These are phyloP conservation scores for Ceratina calcarata DNA, from an alignment of 1,140 invertebrate genomes.

Conservation along the genomic window DNA sequence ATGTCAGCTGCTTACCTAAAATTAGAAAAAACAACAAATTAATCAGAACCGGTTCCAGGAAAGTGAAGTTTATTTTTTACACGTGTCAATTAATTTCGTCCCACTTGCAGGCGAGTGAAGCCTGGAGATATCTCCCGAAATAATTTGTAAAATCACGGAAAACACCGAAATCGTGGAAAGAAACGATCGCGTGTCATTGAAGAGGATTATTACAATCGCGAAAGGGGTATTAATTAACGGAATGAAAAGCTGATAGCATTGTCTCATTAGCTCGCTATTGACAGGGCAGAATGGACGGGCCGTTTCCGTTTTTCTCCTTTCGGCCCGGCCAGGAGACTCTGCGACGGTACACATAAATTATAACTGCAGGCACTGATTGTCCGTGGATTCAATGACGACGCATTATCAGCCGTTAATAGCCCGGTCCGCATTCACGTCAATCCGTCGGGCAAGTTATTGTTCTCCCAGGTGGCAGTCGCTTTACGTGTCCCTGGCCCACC, in stretches of 20 bases:
- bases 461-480: slow-evolving; percentile 34
- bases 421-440: slow-evolving; percentile 55
- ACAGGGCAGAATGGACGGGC: slow-evolving; percentile 11
- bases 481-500: slow-evolving; percentile 34
- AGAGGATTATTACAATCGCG: neutral
- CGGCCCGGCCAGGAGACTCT: neutral
- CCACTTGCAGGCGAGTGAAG: too few relatives aligned
- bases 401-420: slow-evolving; percentile 62
- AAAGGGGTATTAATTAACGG: slow-evolving; percentile 27
- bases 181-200: neutral
- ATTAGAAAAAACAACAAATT: neutral
- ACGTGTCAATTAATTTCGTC: neutral
- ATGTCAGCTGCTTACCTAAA: neutral
- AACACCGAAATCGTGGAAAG: neutral
- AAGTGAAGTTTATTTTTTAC: neutral
- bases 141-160: too few relatives aligned
- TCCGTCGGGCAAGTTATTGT: slow-evolving; percentile 59
- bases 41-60: neutral
- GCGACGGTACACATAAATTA: slow-evolving; percentile 61
- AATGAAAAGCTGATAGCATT: slow-evolving; percentile 42
- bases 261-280: slow-evolving; percentile 67
- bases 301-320: slow-evolving; percentile 37
- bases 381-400: slow-evolving; percentile 62
- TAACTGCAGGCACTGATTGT: slow-evolving; percentile 44
- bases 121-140: too few relatives aligned